Evolutionary conservation across 2,113 vertebrate species (phyloP), one percentile per base, ranked within the genome.

Genomic region (Albula glossodonta): DNA sequence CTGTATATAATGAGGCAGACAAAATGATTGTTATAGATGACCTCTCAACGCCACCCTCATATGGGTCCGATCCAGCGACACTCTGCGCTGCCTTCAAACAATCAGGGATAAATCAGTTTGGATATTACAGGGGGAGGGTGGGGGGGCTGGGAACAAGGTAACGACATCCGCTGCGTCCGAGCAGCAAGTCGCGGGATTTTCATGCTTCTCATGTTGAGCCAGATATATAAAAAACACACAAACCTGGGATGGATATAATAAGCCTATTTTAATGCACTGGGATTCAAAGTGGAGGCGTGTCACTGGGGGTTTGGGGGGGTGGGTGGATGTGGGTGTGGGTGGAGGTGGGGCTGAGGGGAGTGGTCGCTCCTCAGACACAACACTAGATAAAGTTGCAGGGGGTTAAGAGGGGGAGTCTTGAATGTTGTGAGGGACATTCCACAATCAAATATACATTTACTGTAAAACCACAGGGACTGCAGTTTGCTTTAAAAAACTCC

Each of bases 21-120:
- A 93, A 94, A 94, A 93, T 93, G 86, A 94, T 91, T 94, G 92
- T 94, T 95, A 93, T 92, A 94, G 92, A 95, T 94, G 94, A 94
- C 92, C 93, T 92, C 91, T 92, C 84, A 86, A 91, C 91, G 86
- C 88, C 84, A 89, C 89, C 89, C 91, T 94, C 91, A 93, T 93
- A 92, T 92, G 92, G 94, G 93, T 90, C 93, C 92, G 94, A 94
- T 95, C 88, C 88, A 91, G 88, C 87, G 17, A 52, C 90, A 88
- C 87, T 88, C 87, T 78, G 88, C 85, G 87, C 91, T 91, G 90
- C 88, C 88, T 92, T 93, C 89, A 92, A 94, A 94, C 92, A 94
- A 94, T 94, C 91, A 86, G 84, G 89, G 89, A 95, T 95, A 94
- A 95, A 95, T 95, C 94, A 95, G 85, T 91, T 22, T 90, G 90